Base-by-base conservation (phyloP, 1,140 invertebrate species). In the Oryzaephilus surinamensis region DNA sequence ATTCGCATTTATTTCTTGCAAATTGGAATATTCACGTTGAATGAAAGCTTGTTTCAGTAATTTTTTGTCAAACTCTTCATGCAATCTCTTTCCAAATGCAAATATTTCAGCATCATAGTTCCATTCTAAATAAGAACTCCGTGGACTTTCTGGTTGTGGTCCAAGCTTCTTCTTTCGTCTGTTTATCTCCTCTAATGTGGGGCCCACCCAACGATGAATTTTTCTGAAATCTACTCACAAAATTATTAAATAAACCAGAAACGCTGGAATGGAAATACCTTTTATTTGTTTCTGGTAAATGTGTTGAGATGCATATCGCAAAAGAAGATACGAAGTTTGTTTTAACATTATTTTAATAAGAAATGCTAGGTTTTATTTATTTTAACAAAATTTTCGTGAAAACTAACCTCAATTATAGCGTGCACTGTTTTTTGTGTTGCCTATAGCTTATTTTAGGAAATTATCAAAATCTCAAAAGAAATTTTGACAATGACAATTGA, bases 21-120 rank as follows among this genome's bases (percentile, higher is more conserved):
- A 10, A 46, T 48, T 55, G 11, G 43, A 37, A 41, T 86, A 94
- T 0, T 85, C 85, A 36, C 73, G 68, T 48, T 91, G 75, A 18
- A 76, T 85, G 29, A 97, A 83, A 10, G 88, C 86, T 57, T 71
- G 70, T 37, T 77, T 68, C 15, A 97, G 57, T 12, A 82, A 59
- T 28, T 73, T 61, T 1, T 67, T 58, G 41, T 87, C 66, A 55
- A 96, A 88, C 6, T 82, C 69, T 69, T 96, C 93, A n/a, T 79
- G 76, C 7, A 96, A 63, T 26, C 93, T 68, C 51, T 80, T 77
- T 16, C 79, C 80, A 69, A 96, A 95, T 3, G 89, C 84, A 70
- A 71, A 94, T 11, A 95, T 39, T 67, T 97, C 93, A 0, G 86
- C 74, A 45, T 82, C 72, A 58, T 89, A 81, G 60, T 95, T 95